Percentiles rank a stretch among this genome's conserved stretches.
Evolutionary conservation across 92 coral and sea anemone genomes (phyloP).

Genomic region (Umimayanthus kanabou): DNA sequence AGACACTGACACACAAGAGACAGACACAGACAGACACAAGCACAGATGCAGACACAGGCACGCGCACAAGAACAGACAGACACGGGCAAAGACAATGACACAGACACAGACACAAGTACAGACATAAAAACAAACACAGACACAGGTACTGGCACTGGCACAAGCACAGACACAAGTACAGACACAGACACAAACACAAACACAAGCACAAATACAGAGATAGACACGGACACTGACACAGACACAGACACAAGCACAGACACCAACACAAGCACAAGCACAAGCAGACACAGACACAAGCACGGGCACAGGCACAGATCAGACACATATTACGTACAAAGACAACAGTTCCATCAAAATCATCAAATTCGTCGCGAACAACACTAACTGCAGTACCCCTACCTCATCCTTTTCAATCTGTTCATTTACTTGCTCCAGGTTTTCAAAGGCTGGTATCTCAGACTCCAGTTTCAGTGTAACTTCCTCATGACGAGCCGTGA

Average conservation of each 20-base stretch:
- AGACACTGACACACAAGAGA: no score
- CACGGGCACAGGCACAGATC: background rate
- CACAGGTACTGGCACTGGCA: no score
- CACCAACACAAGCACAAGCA: no score
- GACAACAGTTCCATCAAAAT: background rate
- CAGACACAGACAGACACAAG: background rate
- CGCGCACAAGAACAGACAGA: background rate
- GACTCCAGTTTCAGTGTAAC: slow-evolving; percentile 72
- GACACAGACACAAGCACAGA: no score
- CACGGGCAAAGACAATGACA: no score
- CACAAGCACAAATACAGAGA: no score
- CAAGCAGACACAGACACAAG: background rate
- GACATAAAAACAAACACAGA: no score
- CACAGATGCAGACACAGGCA: background rate
- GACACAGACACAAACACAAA: background rate
- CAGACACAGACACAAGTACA: no score
- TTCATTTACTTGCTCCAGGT: slow-evolving; percentile 69
- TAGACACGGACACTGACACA: no score
- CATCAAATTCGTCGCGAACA: background rate
- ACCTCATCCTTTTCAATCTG: slow-evolving; percentile 90
- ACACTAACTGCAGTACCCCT: background rate
- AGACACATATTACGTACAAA: background rate
- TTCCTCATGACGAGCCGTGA: slow-evolving; percentile 84
- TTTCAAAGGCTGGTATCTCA: slow-evolving; percentile 70
- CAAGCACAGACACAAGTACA: no score